A percentile compares a stretch with the other conserved stretches of the same genome.
These are phyloP conservation scores for Heterodera filipjevi DNA, from an alignment of 2,888 invertebrate species.

Conservation along the genomic window DNA sequence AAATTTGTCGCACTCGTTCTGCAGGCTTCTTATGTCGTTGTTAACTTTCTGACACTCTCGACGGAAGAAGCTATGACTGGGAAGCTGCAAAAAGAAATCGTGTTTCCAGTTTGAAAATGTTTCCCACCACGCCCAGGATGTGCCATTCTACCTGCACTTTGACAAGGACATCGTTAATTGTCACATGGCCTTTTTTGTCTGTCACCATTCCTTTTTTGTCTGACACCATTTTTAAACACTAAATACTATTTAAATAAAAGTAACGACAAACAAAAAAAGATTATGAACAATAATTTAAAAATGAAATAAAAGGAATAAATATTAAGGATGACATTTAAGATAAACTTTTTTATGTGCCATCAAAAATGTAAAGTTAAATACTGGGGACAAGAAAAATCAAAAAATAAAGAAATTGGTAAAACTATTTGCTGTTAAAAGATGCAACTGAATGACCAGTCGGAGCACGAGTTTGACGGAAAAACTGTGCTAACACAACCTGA, in stretches of 20 bases:
- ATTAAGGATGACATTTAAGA: too few relatives aligned
- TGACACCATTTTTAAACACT: too few relatives aligned
- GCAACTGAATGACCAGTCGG: neutral
- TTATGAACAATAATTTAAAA: too few relatives aligned
- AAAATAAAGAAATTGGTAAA: neutral
- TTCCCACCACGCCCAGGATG: neutral
- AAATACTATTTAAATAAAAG: too few relatives aligned
- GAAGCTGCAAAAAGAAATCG: too few relatives aligned
- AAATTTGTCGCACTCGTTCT: neutral
- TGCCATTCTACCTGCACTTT: neutral
- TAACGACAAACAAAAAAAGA: too few relatives aligned
- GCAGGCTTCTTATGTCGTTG: neutral
- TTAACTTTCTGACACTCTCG: neutral
- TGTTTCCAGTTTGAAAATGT: neutral
- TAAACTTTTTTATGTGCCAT: too few relatives aligned
- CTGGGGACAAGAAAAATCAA: too few relatives aligned
- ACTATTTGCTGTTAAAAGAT: neutral
- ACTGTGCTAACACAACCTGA: constrained; percentile 2
- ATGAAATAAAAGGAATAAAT: too few relatives aligned
- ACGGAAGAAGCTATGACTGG: neutral
- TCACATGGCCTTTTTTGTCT: neutral
- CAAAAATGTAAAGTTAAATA: too few relatives aligned
- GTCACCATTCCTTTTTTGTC: neutral
- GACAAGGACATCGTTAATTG: neutral
- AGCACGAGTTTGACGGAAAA: neutral